Base-by-base conservation (phyloP, 2,797 vertebrate genomes). In the Kryptolebias ocellatus region DNA sequence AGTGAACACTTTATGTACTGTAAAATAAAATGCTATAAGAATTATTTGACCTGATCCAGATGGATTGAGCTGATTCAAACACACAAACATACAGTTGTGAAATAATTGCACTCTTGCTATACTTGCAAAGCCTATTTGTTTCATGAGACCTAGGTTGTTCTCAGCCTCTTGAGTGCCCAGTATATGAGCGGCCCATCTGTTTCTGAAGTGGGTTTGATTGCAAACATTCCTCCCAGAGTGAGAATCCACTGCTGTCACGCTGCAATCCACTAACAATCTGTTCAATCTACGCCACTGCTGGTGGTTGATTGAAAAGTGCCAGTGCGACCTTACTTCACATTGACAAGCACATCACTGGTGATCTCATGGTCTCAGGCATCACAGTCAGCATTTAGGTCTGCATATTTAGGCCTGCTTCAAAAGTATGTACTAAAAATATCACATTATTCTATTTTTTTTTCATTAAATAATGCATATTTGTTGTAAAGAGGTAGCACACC, bases 181-280 rank as follows among this genome's bases (percentile, higher is more conserved):
- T 57, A 64, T 64, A 69, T 63, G 74, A 80, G 76, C 57, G 68
- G 67, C 72, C 87, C 89, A 91, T 91, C 89, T 92, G 91, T 74
- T 87, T 79, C 68, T 76, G 66, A 72, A 81, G 76, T 72, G 67
- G 76, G 54, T 78, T 66, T 85, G 83, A 87, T 84, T 83, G 87
- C 86, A 89, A 89, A 88, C 80, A 85, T 79, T 79, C 66, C 77
- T 87, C 81, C 76, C 72, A 53, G 80, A 76, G 81, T 82, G 85
- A 78, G 77, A 88, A 86, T 84, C 76, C 74, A 70, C 80, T 77
- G 77, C 83, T 72, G 81, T 73, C 59, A 16, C 60, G 70, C 49
- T 27, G 82, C 73, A 84, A 79, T 78, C 77, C 80, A 57, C 73
- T 53, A 57, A 60, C 88, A 90, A 83, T 86, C 89, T 87, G 92